These are phyloP conservation scores for Papilio machaon DNA, from an alignment of 1,140 invertebrate genomes.

Conservation along the genomic window DNA sequence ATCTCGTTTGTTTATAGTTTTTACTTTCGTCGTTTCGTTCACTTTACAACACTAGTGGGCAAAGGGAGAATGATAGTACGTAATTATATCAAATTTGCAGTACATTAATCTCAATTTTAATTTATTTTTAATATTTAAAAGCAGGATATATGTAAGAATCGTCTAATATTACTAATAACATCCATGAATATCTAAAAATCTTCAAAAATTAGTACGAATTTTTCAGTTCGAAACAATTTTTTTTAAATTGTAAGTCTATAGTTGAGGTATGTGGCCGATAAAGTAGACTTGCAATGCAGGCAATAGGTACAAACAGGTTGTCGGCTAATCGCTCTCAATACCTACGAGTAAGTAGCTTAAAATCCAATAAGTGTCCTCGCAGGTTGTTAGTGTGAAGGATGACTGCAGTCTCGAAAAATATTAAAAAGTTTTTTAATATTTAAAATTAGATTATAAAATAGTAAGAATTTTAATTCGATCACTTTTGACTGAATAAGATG, in stretches of 20 bases:
- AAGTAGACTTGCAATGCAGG: not conserved
- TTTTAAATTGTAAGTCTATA: not conserved
- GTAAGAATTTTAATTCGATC: too few species aligned
- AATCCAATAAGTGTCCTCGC: not conserved
- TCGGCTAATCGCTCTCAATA: constrained; percentile 13
- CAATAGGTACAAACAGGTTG: constrained; percentile 4
- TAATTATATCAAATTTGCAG: too few species aligned
- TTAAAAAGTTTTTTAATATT: not conserved
- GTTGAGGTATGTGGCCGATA: not conserved
- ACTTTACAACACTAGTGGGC: too few species aligned
- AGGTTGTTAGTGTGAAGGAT: not conserved
- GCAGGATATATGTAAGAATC: too few species aligned
- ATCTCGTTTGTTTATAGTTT: too few species aligned
- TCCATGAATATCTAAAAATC: not conserved
- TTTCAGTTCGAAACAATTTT: not conserved
- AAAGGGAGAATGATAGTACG: too few species aligned
- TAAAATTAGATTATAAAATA: too few species aligned
- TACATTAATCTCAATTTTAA: too few species aligned
- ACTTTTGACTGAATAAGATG: not conserved
- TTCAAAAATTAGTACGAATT: not conserved
- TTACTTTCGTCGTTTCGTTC: too few species aligned
- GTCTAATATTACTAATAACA: too few species aligned
- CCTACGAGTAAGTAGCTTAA: not conserved
- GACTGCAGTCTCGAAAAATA: not conserved
- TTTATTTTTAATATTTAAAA: too few species aligned